Evolutionary conservation across 2,888 invertebrate species (phyloP), one percentile per base, ranked within the genome.

Genomic region (Arge pagana): DNA sequence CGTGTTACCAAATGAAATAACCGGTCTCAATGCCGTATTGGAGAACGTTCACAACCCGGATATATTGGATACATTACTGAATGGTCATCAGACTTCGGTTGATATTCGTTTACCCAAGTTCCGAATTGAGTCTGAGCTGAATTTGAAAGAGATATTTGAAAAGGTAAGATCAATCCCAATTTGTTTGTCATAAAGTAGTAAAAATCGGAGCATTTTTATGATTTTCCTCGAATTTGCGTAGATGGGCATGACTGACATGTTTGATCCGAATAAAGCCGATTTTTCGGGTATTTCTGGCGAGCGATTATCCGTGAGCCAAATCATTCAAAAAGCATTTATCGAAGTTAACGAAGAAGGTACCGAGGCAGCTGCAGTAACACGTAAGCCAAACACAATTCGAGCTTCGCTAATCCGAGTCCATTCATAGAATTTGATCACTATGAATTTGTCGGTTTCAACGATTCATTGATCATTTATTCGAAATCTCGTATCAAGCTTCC

Each of bases 341-440:
- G 88, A 89, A 66, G 87, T 92, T 0, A 87, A 89, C 71, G 92
- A 92, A 71, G 87, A 90, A 64, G 92, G 92, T 0, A 87, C 89
- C 1, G 90, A 90, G 68, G 88, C 89, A 1, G 86, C 90, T 24
- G 88, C 90, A 3, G 90, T 89, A 11, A 89, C 90, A 43, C 88
- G 90, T 88, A 77, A 79, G 81, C 78, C 49, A 54, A 36, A 64
- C 66, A 67, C n/a, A n/a, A n/a, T n/a, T n/a, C n/a, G n/a, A n/a
- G n/a, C n/a, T n/a, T n/a, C n/a, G n/a, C n/a, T n/a, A n/a, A n/a
- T n/a, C n/a, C n/a, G n/a, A n/a, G n/a, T n/a, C n/a, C n/a, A n/a
- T n/a, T n/a, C n/a, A n/a, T n/a, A n/a, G n/a, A n/a, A n/a, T n/a
- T n/a, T n/a, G n/a, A n/a, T n/a, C n/a, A n/a, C n/a, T n/a, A n/a